Percentiles rank a stretch among this genome's conserved stretches.
Conservation (phyloP, 2,113 vertebrate species). For the Mungos mungo region DNA sequence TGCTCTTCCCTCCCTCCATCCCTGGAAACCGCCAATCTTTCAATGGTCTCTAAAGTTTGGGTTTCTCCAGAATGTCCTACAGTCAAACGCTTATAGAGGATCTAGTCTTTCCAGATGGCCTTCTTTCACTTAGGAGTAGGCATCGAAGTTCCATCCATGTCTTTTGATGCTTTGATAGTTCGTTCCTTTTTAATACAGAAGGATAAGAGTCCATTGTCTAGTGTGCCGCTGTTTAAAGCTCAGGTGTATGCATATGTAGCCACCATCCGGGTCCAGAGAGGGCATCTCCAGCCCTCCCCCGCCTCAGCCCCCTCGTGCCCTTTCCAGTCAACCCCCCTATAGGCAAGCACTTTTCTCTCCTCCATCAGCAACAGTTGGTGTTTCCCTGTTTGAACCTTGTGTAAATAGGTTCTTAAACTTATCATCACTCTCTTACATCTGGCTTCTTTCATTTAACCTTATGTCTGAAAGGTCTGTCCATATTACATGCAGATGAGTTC, state of each 20-base stretch:
- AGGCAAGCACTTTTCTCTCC: neutral
- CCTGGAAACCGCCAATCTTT: neutral
- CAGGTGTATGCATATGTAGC: fast-evolving
- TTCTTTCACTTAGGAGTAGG: neutral
- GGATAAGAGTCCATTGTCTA: neutral
- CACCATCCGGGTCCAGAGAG: neutral
- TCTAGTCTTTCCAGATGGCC: neutral
- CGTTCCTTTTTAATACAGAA: neutral
- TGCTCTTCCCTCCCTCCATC: neutral
- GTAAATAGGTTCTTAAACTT: neutral
- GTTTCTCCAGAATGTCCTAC: neutral
- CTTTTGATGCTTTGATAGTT: neutral
- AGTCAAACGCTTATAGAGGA: fast-evolving
- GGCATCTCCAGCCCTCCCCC: neutral
- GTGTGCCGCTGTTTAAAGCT: neutral
- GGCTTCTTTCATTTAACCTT: neutral
- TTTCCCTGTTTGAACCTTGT: neutral
- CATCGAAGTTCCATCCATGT: neutral
- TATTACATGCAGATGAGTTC: fast-evolving
- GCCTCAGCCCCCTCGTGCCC: too few relatives aligned
- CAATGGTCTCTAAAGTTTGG: too few relatives aligned
- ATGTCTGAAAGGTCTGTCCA: neutral
- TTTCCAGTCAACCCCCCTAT: neutral
- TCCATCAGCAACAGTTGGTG: neutral
- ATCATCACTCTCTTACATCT: neutral